Evolutionary conservation across 2,113 vertebrate genomes (phyloP).

Genomic region (Zosterops borbonicus): DNA sequence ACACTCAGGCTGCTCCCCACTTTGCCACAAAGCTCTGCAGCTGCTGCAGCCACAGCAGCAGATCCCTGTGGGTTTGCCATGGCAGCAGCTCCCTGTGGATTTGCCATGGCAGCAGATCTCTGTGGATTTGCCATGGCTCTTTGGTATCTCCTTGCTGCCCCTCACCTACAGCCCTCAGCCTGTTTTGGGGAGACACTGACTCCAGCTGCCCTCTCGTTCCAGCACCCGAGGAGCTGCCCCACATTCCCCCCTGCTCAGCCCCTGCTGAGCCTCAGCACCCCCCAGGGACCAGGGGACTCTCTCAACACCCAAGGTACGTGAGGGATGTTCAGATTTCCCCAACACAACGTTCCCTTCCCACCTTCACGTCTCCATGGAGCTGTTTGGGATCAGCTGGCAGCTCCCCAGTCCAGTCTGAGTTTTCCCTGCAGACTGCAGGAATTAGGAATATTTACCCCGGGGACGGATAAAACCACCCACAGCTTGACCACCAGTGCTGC

Average conservation of each 20-base stretch:
- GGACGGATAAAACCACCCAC: not conserved
- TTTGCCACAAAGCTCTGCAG: not conserved
- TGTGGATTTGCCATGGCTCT: not conserved
- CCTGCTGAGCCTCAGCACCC: rapidly evolving
- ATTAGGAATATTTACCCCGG: not conserved
- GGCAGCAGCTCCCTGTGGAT: not conserved
- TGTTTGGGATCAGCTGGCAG: not conserved
- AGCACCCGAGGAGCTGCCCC: not conserved
- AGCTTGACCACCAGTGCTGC: not conserved
- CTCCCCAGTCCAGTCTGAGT: not conserved
- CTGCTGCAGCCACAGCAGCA: not conserved
- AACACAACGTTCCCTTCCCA: rapidly evolving
- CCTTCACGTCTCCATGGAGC: rapidly evolving
- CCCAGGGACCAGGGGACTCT: not conserved
- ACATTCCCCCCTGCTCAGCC: rapidly evolving
- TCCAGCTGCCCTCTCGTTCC: not conserved
- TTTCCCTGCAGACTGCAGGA: not conserved
- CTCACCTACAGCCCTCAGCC: not conserved
- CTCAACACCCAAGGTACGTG: conserved; percentile 42
- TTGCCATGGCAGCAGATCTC: too few species aligned
- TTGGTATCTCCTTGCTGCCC: not conserved
- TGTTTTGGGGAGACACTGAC: not conserved
- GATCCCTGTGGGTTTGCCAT: not conserved
- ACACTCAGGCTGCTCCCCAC: not conserved
- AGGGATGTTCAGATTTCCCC: not conserved